Base-by-base conservation (phyloP, 2,888 invertebrate species). In the Coenonympha glycerion region DNA sequence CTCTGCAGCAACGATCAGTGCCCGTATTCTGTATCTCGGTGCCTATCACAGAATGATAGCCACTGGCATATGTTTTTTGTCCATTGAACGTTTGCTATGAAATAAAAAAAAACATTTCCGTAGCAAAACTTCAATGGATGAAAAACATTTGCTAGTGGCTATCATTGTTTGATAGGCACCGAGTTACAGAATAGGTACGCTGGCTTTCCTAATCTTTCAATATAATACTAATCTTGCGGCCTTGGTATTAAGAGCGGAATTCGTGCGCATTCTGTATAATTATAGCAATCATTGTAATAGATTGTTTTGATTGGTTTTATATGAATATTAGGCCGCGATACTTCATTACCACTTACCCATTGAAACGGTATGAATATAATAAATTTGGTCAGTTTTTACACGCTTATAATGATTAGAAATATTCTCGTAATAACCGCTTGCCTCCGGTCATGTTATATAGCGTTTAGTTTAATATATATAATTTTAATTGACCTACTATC, bases 251-350 rank as follows among this genome's bases (percentile, higher is more conserved):
- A 28, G 28, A 19, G 28, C 37, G 37, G 9, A 46, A 37, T 46
- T 46, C 11, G 36, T 19, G 11, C 19, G 46, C 28, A 37, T 18
- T 18, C 9, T 8, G 6, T 34, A 37, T 46, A 46, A 46, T 46
- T 46, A 46, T 28, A 46, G 46, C 36, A 46, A 46, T 46, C 46
- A 37, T 11, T 40, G 24, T 52, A 52, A 47, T 47, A 30, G 51
- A 52, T 52, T 52, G 42, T 47, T 52, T 52, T 52, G 47, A 52
- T 52, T 52, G 41, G 47, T 42, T 45, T 45, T 45, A 34, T 52
- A 47, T 52, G 51, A 47, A 47, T 52, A 52, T 50, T 50, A 45
- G 45, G 19, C 31, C n/a, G 36, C 26, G 41, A 39, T 39, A 22
- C 47, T 31, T 47, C 45, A 50, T 45, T 39, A 16, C 37, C 50